Conservation (phyloP, 2,113 vertebrate genomes). For the Oryzias celebensis region DNA sequence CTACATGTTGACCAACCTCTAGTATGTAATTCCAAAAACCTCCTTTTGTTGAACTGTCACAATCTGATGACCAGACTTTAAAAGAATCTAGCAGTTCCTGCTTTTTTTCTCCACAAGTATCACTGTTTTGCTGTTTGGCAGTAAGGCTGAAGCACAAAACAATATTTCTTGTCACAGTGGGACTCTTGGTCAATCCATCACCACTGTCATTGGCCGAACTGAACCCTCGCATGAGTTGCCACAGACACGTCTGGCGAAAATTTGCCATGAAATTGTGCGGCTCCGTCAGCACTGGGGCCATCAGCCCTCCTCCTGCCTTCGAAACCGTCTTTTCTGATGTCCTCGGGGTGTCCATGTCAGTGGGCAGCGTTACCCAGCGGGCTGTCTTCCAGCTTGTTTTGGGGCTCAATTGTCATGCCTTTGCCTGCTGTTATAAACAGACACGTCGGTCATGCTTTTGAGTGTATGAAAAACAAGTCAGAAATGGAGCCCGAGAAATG, state of each 20-base stretch:
- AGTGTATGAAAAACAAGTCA: too few species aligned
- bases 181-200: slow-evolving; percentile 77
- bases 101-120: slow-evolving; percentile 6
- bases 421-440: not conserved
- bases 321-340: slow-evolving; percentile 18
- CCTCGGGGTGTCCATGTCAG: slow-evolving; percentile 30
- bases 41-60: not conserved
- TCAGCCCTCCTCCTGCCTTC: slow-evolving; percentile 74
- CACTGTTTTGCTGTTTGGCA: slow-evolving; percentile 1
- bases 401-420: slow-evolving; percentile 6
- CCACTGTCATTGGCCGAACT: slow-evolving; percentile 64
- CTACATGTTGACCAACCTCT: slow-evolving; percentile 16
- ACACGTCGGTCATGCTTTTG: slow-evolving; percentile 3
- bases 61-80: slow-evolving; percentile 17
- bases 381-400: slow-evolving; percentile 7
- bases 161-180: slow-evolving; percentile 43
- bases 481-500: too few species aligned
- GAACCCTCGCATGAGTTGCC: slow-evolving; percentile 72
- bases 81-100: slow-evolving; percentile 8
- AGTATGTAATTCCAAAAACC: slow-evolving; percentile 2
- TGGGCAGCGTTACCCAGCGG: slow-evolving; percentile 22
- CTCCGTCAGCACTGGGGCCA: slow-evolving; percentile 81
- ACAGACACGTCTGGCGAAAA: slow-evolving; percentile 90
- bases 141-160: slow-evolving; percentile 34
- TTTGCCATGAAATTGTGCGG: slow-evolving; percentile 91